These are phyloP conservation scores for Thinocorus orbignyianus DNA, from an alignment of 2,113 vertebrate genomes.

Conservation along the genomic window DNA sequence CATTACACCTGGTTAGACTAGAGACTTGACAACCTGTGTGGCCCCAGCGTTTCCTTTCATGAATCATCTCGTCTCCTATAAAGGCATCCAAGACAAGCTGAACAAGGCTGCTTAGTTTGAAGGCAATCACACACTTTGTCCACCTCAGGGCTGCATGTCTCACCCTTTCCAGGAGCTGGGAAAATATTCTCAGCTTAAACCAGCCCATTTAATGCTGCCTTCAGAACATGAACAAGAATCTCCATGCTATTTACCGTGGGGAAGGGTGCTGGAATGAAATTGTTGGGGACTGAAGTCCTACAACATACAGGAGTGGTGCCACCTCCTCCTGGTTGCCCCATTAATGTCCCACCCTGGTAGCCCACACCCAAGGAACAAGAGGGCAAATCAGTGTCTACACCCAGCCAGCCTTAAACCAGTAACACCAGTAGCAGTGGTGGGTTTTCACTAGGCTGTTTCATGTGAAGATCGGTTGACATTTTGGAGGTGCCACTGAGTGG, in stretches of 20 bases:
- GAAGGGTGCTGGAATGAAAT: neutral
- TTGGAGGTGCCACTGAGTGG: neutral
- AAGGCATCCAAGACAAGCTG: conserved; percentile 55
- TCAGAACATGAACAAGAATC: neutral
- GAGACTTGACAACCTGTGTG: conserved; percentile 67
- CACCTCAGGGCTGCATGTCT: conserved; percentile 25
- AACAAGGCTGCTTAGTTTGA: conserved; percentile 51
- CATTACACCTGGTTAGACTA: conserved; percentile 59
- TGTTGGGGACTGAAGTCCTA: neutral
- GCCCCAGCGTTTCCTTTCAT: conserved; percentile 56
- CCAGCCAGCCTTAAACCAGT: neutral
- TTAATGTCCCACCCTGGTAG: neutral
- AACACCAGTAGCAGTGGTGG: neutral
- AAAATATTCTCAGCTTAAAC: conserved; percentile 30
- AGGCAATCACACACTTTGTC: conserved; percentile 48
- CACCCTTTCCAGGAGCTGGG: conserved; percentile 24
- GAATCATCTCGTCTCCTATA: conserved; percentile 55
- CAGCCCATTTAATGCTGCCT: neutral
- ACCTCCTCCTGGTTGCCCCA: neutral
- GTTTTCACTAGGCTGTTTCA: neutral
- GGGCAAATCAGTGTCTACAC: neutral
- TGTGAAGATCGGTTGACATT: neutral
- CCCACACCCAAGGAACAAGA: neutral
- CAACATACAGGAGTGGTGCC: neutral
- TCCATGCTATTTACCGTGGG: neutral